These are phyloP conservation scores for Palaemon carinicauda DNA, from an alignment of 1,140 invertebrate genomes.

Conservation along the genomic window DNA sequence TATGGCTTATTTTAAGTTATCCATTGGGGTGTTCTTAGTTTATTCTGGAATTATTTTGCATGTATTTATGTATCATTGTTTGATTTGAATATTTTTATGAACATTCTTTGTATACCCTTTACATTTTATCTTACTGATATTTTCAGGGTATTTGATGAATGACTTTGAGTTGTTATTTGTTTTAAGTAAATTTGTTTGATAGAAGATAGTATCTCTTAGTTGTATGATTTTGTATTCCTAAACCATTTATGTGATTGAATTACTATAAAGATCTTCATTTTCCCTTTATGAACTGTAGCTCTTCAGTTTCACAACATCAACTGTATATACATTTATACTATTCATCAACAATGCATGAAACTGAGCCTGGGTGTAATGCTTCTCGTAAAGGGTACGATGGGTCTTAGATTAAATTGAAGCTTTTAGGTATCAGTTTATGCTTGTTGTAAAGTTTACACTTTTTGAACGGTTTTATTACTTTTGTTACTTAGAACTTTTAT, in stretches of 20 bases:
- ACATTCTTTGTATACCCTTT: not conserved
- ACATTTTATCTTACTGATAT: not conserved
- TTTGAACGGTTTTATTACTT: not conserved
- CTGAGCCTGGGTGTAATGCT: slow-evolving; percentile 31
- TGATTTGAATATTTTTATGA: not conserved
- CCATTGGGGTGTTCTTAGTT: not conserved
- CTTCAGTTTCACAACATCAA: not conserved
- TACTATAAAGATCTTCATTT: not conserved
- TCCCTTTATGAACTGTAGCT: slow-evolving; percentile 5
- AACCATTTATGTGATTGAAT: too few relatives aligned
- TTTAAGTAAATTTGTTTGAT: not conserved
- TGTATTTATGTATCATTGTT: not conserved
- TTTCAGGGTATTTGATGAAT: not conserved
- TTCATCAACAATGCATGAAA: slow-evolving; percentile 34
- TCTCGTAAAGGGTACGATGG: not conserved
- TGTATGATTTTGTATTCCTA: too few relatives aligned
- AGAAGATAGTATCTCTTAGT: not conserved
- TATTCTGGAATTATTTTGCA: too few relatives aligned
- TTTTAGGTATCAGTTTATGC: not conserved
- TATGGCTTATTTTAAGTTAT: not conserved
- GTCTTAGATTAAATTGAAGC: not conserved
- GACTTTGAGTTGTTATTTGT: not conserved
- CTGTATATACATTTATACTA: slow-evolving; percentile 4
- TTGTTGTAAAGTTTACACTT: not conserved
- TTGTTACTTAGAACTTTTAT: not conserved